A percentile compares a stretch with the other conserved stretches of the same genome.
Evolutionary conservation across 2,797 vertebrate genomes (phyloP).

Genomic region (Phataginus tricuspis): DNA sequence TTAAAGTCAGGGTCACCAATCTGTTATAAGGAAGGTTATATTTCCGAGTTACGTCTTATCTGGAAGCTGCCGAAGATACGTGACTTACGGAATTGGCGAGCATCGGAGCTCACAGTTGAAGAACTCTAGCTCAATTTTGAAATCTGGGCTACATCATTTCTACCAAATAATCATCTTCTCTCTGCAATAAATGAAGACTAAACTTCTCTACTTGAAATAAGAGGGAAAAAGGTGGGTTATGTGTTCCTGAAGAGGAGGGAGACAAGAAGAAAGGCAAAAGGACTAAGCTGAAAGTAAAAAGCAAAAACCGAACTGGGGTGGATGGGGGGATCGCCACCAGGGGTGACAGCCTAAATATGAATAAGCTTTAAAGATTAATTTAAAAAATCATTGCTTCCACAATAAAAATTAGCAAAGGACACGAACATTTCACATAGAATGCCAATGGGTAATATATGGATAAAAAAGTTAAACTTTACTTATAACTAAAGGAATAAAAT

Average conservation of each 20-base stretch:
- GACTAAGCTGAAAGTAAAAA: background rate
- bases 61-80: background rate
- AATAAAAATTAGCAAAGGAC: background rate
- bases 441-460: background rate
- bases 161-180: background rate
- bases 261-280: background rate
- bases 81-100: background rate
- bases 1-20: background rate
- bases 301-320: background rate
- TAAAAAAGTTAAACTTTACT: background rate
- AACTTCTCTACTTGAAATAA: conserved; percentile 10
- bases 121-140: background rate
- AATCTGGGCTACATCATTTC: background rate
- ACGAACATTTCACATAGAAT: background rate
- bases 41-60: background rate
- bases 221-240: background rate
- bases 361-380: background rate
- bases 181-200: conserved; percentile 21
- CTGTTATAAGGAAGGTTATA: background rate
- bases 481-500: background rate
- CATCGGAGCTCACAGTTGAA: background rate
- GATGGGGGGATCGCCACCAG: background rate
- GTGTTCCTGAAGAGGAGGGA: background rate
- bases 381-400: background rate
- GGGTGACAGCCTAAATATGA: background rate